Evolutionary conservation across 2,888 invertebrate genomes (phyloP).

Genomic region (Drosophila yooni): DNA sequence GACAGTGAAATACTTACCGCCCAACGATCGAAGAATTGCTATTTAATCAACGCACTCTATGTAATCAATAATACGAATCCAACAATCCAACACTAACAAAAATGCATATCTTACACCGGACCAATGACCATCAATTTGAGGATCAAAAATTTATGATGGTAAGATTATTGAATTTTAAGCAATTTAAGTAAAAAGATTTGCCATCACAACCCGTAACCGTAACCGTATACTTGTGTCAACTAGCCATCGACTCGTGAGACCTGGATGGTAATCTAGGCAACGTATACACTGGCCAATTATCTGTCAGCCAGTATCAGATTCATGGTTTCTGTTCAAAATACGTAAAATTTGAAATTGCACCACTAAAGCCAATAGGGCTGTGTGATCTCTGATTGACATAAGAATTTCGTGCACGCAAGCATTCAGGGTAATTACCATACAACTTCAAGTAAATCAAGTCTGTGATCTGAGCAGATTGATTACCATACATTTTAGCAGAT

Average conservation of each 20-base stretch:
- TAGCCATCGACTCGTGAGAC: constrained; percentile 12
- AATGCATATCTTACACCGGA: constrained; percentile 85
- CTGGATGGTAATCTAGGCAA: constrained; percentile 15
- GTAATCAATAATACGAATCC: constrained; percentile 26
- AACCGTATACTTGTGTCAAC: constrained; percentile 9
- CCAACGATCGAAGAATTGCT: constrained; percentile 8
- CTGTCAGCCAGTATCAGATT: constrained; percentile 60
- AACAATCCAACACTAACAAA: constrained; percentile 7
- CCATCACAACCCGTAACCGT: not conserved
- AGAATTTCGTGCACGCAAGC: constrained; percentile 76
- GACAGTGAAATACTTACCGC: constrained; percentile 28
- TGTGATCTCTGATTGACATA: constrained; percentile 76
- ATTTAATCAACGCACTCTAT: constrained; percentile 45
- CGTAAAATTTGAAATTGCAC: constrained; percentile 63
- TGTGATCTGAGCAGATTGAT: constrained; percentile 71
- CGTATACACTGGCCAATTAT: constrained; percentile 55
- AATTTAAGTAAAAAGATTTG: not conserved
- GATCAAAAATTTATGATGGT: constrained; percentile 85
- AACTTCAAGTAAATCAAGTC: constrained; percentile 50
- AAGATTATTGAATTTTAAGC: constrained; percentile 52
- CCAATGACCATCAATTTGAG: constrained; percentile 85
- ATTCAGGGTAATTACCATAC: constrained; percentile 66
- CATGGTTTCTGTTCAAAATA: constrained; percentile 46
- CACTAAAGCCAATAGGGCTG: constrained; percentile 46
- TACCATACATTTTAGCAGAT: constrained; percentile 69